phyloP scores from a whole-genome alignment of 2,113 vertebrate species.

The Rattus rattus region DNA sequence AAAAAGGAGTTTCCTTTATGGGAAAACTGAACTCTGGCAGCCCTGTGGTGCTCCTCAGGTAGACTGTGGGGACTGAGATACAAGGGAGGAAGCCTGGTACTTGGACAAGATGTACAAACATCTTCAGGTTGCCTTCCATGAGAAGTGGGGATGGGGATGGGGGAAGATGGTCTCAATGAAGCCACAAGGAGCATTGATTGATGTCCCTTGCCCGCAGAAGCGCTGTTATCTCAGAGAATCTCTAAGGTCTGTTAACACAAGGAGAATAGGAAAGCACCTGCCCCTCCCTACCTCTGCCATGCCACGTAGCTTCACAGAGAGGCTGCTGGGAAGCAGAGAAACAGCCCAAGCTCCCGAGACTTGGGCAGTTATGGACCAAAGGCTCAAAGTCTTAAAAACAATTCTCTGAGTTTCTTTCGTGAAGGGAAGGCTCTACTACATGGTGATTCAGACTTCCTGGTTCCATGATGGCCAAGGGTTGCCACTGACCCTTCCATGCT shows the following conservation, averaged over 20 bases:
- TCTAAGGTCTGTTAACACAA: conserved; percentile 43
- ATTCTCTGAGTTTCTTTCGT: not conserved
- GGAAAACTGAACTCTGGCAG: not conserved
- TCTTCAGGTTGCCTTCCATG: not conserved
- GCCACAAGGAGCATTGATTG: not conserved
- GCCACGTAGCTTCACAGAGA: not conserved
- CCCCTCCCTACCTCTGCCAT: not conserved
- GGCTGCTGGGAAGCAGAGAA: conserved; percentile 33
- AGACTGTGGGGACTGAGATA: rapidly evolving
- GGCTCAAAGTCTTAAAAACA: not conserved
- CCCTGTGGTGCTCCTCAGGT: not conserved
- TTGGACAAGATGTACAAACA: not conserved
- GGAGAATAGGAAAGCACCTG: not conserved
- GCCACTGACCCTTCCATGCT: not conserved
- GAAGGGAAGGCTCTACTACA: not conserved
- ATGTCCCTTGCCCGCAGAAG: conserved; percentile 40
- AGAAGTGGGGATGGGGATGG: not conserved
- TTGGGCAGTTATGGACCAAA: not conserved
- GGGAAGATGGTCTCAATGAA: not conserved
- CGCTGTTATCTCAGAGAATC: not conserved
- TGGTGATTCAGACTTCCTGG: not conserved
- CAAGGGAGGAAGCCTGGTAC: not conserved
- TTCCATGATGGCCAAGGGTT: not conserved
- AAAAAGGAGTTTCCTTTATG: not conserved
- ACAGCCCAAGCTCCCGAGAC: conserved; percentile 11